Evolutionary conservation across 37 sponge, comb jelly and placozoan genomes (phyloP).

Genomic region (Axinella damicornis): DNA sequence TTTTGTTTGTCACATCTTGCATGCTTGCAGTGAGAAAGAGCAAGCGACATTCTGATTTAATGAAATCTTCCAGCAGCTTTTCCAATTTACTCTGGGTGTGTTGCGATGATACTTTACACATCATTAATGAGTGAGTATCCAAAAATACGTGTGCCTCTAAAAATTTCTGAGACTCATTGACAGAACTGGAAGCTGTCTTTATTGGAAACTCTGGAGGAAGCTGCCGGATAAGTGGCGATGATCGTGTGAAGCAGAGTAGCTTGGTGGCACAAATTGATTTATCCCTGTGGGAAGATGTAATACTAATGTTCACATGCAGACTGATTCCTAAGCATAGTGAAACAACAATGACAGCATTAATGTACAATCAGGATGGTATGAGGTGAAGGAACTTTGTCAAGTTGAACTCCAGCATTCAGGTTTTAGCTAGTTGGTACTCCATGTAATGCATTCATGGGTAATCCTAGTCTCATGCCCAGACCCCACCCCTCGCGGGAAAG

Average conservation of each 20-base stretch:
- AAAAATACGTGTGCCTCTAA: not conserved
- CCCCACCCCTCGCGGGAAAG: too few relatives aligned
- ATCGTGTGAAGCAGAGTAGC: conserved; percentile 78
- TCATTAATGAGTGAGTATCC: conserved; percentile 4
- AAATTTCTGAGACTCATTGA: too few relatives aligned
- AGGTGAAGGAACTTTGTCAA: too few relatives aligned
- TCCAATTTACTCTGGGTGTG: conserved; percentile 20
- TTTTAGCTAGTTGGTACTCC: too few relatives aligned
- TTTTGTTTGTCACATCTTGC: conserved; percentile 28
- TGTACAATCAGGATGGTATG: too few relatives aligned
- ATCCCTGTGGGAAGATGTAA: too few relatives aligned
- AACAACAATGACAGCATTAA: too few relatives aligned
- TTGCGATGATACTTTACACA: conserved; percentile 35
- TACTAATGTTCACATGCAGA: too few relatives aligned
- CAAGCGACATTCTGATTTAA: conserved; percentile 2
- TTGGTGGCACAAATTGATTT: conserved; percentile 47
- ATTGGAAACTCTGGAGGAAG: conserved; percentile 52
- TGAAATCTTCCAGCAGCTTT: conserved; percentile 4
- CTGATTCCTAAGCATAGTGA: too few relatives aligned
- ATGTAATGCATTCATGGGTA: too few relatives aligned
- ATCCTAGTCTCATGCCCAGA: too few relatives aligned
- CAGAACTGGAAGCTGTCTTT: not conserved
- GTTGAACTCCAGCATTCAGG: too few relatives aligned
- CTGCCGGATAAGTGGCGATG: conserved; percentile 60
- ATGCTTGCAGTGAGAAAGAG: not conserved